Evolutionary conservation across 2,888 invertebrate species (phyloP), one percentile per base, ranked within the genome.

Genomic region (Gastrophysa polygoni): DNA sequence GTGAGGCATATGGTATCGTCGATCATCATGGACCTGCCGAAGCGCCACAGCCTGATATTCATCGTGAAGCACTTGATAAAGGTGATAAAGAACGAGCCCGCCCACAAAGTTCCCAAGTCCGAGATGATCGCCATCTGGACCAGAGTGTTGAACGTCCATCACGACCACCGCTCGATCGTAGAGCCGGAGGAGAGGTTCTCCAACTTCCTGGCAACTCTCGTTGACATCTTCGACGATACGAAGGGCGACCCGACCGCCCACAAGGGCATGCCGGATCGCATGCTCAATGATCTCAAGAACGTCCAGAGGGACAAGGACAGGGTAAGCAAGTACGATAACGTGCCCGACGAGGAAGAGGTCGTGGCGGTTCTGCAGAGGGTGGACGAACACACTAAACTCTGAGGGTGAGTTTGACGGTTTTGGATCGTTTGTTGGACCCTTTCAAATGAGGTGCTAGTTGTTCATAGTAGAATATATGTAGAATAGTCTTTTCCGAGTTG

Each of bases 91-190:
- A 63, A 71, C 54, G 75, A 76, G 56, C 66, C 69, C 5, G 29
- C 49, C n/a, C 72, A 75, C 21, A 74, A 73, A 47, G 73, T 73
- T 44, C 63, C 74, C 1, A 72, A 67, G 57, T 57, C 66, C 5
- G 73, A 76, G 28, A 63, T 78, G 18, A 64, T 73, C 16, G 64
- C 65, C 38, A 73, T 73, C n/a, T 79, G 79, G 78, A 68, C 72
- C 1, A 68, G 65, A 38, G 67, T 71, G 2, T 50, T 74, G 20
- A 71, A 70, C 48, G 61, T 70, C 50, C 68, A 65, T 18, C 59
- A 57, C 29, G 32, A 32, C 11, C 32, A 32, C 14, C 43, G 44
- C 11, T 61, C 62, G 34, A 49, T 65, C 14, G 48, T 62, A 1
- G 61, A 59, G 11, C 62, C 68, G 0, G 57, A 64, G 16, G 70